A percentile compares a stretch with the other conserved stretches of the same genome.
Evolutionary conservation across 2,888 invertebrate genomes (phyloP).

Genomic region (Tetragonula carbonaria): DNA sequence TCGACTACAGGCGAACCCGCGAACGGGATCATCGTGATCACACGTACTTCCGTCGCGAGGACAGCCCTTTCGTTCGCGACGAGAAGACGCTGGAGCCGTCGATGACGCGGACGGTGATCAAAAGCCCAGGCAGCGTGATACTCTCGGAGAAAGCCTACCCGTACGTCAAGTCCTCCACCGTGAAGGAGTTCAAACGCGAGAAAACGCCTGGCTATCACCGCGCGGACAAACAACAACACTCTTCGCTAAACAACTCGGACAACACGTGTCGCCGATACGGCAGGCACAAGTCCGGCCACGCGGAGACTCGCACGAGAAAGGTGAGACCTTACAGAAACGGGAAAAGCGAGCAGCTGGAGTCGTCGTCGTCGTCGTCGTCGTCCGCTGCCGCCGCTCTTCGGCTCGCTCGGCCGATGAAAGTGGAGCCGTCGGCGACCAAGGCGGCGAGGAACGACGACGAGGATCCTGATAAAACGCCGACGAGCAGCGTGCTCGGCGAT

Average conservation of each 20-base stretch:
- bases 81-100: slow-evolving; percentile 90
- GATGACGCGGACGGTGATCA: slow-evolving; percentile 85
- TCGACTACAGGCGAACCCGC: slow-evolving; percentile 56
- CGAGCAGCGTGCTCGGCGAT: slow-evolving; percentile 46
- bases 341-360: slow-evolving; percentile 87
- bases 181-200: slow-evolving; percentile 85
- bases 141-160: slow-evolving; percentile 89
- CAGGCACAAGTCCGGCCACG: slow-evolving; percentile 84
- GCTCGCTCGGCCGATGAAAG: slow-evolving; percentile 85
- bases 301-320: slow-evolving; percentile 76
- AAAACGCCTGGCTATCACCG: slow-evolving; percentile 86
- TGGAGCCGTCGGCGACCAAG: slow-evolving; percentile 76
- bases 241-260: slow-evolving; percentile 85
- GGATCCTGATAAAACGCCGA: slow-evolving; percentile 83
- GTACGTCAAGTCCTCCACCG: slow-evolving; percentile 82
- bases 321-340: slow-evolving; percentile 86
- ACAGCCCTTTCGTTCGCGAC: slow-evolving; percentile 78
- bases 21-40: slow-evolving; percentile 68
- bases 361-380: slow-evolving; percentile 76
- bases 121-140: slow-evolving; percentile 90
- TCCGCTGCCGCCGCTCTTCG: slow-evolving; percentile 24
- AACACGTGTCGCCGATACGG: slow-evolving; percentile 74
- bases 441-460: slow-evolving; percentile 11
- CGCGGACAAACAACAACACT: slow-evolving; percentile 83
- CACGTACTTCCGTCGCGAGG: slow-evolving; percentile 70